Evolutionary conservation across 2,888 invertebrate genomes (phyloP).

Genomic region (Phengaris arion): DNA sequence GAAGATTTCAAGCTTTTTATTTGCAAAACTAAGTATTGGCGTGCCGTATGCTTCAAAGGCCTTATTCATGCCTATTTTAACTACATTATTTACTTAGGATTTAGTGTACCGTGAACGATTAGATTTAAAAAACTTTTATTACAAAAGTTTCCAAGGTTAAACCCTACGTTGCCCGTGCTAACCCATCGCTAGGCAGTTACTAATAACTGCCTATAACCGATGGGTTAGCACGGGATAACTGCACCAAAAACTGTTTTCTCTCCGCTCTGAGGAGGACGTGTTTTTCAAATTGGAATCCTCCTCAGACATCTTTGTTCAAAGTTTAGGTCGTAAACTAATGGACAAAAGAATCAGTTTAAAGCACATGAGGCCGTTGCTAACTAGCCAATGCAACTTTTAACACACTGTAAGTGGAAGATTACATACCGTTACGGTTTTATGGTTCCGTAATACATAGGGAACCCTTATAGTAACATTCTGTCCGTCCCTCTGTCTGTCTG

Average conservation of each 20-base stretch:
- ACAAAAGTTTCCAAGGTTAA: background rate
- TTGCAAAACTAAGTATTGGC: too few species aligned
- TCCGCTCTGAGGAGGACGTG: background rate
- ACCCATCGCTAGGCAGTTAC: background rate
- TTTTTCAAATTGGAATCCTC: conserved; percentile 4
- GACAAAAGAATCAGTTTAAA: background rate
- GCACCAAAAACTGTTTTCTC: background rate
- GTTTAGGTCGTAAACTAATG: background rate
- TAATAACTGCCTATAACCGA: too few species aligned
- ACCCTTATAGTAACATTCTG: too few species aligned
- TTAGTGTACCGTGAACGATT: too few species aligned
- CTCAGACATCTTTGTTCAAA: conserved; percentile 4
- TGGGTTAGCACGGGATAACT: too few species aligned
- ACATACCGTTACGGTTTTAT: too few species aligned
- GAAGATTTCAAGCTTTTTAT: too few species aligned
- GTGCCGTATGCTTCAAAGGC: too few species aligned
- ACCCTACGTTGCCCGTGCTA: background rate
- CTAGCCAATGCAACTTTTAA: background rate
- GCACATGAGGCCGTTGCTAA: background rate
- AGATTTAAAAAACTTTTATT: background rate
- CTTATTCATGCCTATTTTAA: too few species aligned
- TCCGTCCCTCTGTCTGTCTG: too few species aligned
- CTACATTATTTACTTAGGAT: too few species aligned
- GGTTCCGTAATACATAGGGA: too few species aligned
- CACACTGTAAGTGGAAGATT: background rate